Conservation (phyloP, 1,140 invertebrate genomes). For the Dysdera silvatica region DNA sequence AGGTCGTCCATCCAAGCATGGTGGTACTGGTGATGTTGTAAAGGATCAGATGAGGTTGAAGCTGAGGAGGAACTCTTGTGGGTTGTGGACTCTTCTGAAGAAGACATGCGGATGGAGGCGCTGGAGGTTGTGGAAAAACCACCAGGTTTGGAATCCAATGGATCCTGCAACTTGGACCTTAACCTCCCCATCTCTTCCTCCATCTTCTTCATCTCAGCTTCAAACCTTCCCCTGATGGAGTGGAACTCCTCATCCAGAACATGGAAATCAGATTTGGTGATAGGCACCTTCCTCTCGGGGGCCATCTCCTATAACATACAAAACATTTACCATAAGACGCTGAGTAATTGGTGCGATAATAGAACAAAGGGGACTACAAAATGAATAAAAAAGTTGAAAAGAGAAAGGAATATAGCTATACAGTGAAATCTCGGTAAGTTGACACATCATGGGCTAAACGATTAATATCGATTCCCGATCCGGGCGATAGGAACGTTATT, state of each 20-base stretch:
- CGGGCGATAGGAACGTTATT: too few species aligned
- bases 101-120: conserved; percentile 12
- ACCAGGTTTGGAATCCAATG: conserved; percentile 9
- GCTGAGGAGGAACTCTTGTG: not conserved
- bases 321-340: too few species aligned
- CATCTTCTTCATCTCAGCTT: conserved; percentile 94
- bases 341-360: too few species aligned
- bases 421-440: too few species aligned
- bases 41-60: conserved; percentile 8
- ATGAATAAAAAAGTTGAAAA: too few species aligned
- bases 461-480: too few species aligned
- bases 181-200: conserved; percentile 97
- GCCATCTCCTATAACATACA: too few species aligned
- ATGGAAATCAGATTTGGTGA: conserved; percentile 86
- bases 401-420: too few species aligned
- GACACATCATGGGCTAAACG: too few species aligned
- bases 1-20: conserved; percentile 64
- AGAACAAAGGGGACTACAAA: too few species aligned
- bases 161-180: conserved; percentile 82
- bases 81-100: conserved; percentile 15
- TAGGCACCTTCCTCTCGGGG: conserved; percentile 53
- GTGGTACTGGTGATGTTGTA: too few species aligned
- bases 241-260: conserved; percentile 94
- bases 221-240: conserved; percentile 88
- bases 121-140: conserved; percentile 1